phyloP scores from a whole-genome alignment of 2,797 vertebrate genomes.

The Atherinosoma microstoma region DNA sequence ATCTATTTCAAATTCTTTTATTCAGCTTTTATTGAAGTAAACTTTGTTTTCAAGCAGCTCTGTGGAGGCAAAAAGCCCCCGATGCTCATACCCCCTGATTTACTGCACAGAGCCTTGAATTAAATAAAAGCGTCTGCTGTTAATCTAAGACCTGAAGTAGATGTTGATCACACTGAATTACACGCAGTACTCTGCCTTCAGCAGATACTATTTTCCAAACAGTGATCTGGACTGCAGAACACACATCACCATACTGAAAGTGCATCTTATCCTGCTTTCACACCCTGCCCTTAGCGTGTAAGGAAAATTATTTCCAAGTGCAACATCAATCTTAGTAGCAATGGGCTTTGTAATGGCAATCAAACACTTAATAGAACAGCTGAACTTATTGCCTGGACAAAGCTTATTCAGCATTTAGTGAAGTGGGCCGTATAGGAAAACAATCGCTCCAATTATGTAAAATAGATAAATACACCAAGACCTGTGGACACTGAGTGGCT shows the following conservation, averaged over 20 bases:
- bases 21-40: constrained; percentile 3
- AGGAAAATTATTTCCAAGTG: constrained; percentile 21
- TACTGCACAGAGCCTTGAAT: constrained; percentile 3
- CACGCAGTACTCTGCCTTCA: background rate
- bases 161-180: constrained; percentile 8
- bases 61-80: background rate
- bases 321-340: constrained; percentile 53
- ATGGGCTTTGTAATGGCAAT: constrained; percentile 28
- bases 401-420: constrained; percentile 48
- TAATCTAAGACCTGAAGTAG: constrained; percentile 3
- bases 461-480: constrained; percentile 39
- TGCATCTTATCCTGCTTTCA: background rate
- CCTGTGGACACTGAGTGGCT: constrained; percentile 4
- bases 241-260: background rate
- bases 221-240: background rate
- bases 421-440: constrained; percentile 21
- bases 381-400: constrained; percentile 46
- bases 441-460: constrained; percentile 50
- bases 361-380: constrained; percentile 40
- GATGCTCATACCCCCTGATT: background rate
- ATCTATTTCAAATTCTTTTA: background rate
- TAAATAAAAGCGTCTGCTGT: constrained; percentile 17
- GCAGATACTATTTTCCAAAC: background rate
- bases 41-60: constrained; percentile 1
- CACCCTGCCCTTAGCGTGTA: background rate